Base-by-base conservation (phyloP, 2,797 vertebrate genomes). In the Eulemur albifrons region DNA sequence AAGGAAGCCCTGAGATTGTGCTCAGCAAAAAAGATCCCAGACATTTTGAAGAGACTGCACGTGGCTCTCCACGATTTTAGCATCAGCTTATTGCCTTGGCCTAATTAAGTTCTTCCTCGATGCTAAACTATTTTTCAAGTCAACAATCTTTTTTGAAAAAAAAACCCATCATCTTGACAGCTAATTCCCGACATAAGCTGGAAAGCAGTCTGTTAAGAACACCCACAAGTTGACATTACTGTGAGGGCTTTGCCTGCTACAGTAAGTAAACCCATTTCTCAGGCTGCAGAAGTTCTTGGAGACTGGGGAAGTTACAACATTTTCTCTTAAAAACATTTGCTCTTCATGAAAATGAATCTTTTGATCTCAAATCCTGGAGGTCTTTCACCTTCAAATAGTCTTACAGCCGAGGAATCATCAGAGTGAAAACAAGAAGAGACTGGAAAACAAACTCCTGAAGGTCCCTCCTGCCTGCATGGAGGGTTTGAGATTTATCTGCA, bases 91-190 rank as follows among this genome's bases (percentile, higher is more conserved):
- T 82, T 80, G 32, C 48, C 67, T 87, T 76, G 48, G 30, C 12
- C 54, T 38, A 40, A 70, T 43, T 70, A 86, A 52, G 25, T 48
- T 80, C 85, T 96, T 83, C 40, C 35, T 90, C 69, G 52, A 90
- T 67, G 35, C 12, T 52, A 48, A 79, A 88, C 50, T 90, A 87
- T 87, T 57, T 93, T 96, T 70, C 9, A 81, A 93, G n/a, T 72
- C 63, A 54, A 17, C 69, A 8, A 17, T 65, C 83, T 77, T 93
- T 85, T 92, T 30, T 52, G 38, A 83, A 96, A 27, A 70, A 27
- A 70, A 40, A 70, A 40, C 40, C 9, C 48, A 27, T 80, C 45
- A 63, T 27, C 7, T 69, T 93, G 61, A n/a, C 88, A 70, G 83
- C 12, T 8, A 54, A 18, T 70, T 48, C 17, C 59, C 38, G 35